Conservation (phyloP, 2,888 invertebrate species). For the Tachina lurida region DNA sequence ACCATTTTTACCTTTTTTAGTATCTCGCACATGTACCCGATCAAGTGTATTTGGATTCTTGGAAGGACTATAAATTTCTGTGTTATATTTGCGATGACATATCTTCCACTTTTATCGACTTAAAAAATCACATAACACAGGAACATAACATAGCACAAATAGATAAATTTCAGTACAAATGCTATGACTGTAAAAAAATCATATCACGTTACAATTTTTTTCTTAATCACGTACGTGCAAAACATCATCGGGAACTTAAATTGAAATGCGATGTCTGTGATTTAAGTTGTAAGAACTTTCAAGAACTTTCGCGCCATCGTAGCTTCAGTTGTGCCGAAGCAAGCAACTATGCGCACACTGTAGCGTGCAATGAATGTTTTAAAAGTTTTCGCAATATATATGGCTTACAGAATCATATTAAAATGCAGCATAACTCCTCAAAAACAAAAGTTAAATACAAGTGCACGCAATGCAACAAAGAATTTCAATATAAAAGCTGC, state of each 20-base stretch:
- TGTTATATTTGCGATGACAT: constrained; percentile 53
- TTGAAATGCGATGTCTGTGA: constrained; percentile 76
- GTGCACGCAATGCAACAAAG: constrained; percentile 66
- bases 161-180: constrained; percentile 73
- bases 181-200: constrained; percentile 76
- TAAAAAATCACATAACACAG: constrained; percentile 59
- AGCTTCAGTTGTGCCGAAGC: constrained; percentile 46
- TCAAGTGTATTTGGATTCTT: constrained; percentile 31
- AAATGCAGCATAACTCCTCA: constrained; percentile 69
- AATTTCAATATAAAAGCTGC: constrained; percentile 56
- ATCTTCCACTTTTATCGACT: constrained; percentile 5
- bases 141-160: constrained; percentile 38
- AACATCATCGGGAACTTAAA: constrained; percentile 74
- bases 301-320: constrained; percentile 73
- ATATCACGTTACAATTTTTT: constrained; percentile 75
- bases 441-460: constrained; percentile 60
- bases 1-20: constrained; percentile 9
- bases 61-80: constrained; percentile 51
- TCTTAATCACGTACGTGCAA: constrained; percentile 76
- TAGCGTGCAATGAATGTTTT: constrained; percentile 75
- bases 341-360: constrained; percentile 48
- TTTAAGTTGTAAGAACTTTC: constrained; percentile 56
- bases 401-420: constrained; percentile 73
- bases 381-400: constrained; percentile 74
- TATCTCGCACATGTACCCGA: not conserved